Evolutionary conservation across 2,888 invertebrate species (phyloP).

Genomic region (Drosophila meridiana): DNA sequence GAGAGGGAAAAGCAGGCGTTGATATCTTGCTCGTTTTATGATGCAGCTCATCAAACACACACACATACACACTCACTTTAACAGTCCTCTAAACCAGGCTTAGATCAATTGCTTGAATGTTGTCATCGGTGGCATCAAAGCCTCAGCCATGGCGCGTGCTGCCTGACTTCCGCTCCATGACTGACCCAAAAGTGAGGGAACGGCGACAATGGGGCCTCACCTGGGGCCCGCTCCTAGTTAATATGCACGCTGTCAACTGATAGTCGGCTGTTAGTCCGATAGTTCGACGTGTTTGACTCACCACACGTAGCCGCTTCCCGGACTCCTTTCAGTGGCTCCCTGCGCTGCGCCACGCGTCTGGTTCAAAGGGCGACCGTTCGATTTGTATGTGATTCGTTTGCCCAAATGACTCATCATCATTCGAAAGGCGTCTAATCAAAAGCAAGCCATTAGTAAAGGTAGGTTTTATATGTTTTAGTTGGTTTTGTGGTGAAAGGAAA

Average conservation of each 20-base stretch:
- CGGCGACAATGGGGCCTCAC: constrained; percentile 40
- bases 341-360: constrained; percentile 57
- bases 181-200: constrained; percentile 43
- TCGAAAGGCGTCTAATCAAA: constrained; percentile 12
- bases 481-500: background rate
- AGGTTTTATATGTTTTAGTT: background rate
- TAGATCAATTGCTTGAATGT: constrained; percentile 32
- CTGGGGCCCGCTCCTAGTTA: constrained; percentile 55
- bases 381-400: constrained; percentile 50
- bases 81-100: constrained; percentile 3
- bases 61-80: background rate
- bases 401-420: constrained; percentile 62
- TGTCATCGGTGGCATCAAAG: constrained; percentile 41
- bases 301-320: constrained; percentile 36
- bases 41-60: constrained; percentile 24
- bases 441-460: constrained; percentile 1
- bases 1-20: constrained; percentile 31
- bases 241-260: constrained; percentile 66
- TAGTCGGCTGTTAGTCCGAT: constrained; percentile 31
- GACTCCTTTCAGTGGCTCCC: constrained; percentile 37
- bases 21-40: constrained; percentile 39
- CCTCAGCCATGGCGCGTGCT: constrained; percentile 58
- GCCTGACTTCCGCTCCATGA: constrained; percentile 63
- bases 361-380: constrained; percentile 70
- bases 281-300: constrained; percentile 70